Evolutionary conservation across 2,888 invertebrate genomes (phyloP), one percentile per base, ranked within the genome.

Genomic region (Microplitis manilae): DNA sequence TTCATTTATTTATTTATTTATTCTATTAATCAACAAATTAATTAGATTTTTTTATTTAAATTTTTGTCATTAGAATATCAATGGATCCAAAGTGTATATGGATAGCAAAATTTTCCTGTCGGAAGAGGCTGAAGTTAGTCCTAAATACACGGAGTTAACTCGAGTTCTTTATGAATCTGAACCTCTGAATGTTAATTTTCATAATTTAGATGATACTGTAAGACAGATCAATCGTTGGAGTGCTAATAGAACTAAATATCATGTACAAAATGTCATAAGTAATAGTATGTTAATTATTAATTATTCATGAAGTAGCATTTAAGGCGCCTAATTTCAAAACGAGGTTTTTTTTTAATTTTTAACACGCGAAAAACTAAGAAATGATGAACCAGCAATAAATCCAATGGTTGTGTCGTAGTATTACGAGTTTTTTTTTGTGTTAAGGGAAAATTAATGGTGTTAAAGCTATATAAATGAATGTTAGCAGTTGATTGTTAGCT

Each of bases 161-260:
- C 39, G 9, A 7, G 1, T 4, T 15, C 1, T 61, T 38, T 71
- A 39, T 15, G 20, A 71, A 15, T 60, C 61, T 7, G 13, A 61
- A 2, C 39, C 61, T 8, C 40, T 61, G 8, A 30, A 8, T 7
- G 39, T 71, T 9, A 17, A 71, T 40, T 71, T 60, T 17, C 1
- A 41, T 5, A 7, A 71, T n/a, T 0, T 5, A 15, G 1, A 38
- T 5, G 15, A 30, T 9, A 8, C 17, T 39, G 39, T 39, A 1
- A 1, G n/a, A 62, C 15, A 39, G 40, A 60, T 71, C 5, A 71
- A 71, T 62, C 38, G 9, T 15, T 71, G 71, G 71, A 17, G 62
- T 40, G 13, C 62, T 7, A 61, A 71, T 9, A 30, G 13, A 60
- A 71, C 71, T 4, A 15, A 39, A 9, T 7, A 61, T 40, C 15